Conservation (phyloP, 2,113 vertebrate species). For the Anoura caudifer region DNA sequence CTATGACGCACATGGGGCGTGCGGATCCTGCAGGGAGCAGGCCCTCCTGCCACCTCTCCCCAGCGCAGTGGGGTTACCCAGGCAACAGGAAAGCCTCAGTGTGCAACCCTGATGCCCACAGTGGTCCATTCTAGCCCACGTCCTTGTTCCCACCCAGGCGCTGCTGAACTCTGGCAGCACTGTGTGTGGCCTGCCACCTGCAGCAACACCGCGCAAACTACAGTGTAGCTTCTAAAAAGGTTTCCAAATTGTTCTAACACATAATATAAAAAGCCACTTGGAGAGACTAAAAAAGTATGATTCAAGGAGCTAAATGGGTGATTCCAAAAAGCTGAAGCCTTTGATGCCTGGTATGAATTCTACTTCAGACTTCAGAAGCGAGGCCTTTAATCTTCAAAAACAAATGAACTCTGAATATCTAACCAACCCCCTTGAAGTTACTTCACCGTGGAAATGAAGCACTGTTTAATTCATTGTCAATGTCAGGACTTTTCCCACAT, state of each 20-base stretch:
- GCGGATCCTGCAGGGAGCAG: background rate
- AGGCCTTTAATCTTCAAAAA: background rate
- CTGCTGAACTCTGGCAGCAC: no score
- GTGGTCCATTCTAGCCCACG: accelerated
- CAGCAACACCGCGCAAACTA: background rate
- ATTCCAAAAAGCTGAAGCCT: background rate
- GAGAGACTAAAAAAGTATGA: background rate
- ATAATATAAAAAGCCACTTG: background rate
- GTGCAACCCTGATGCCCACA: no score
- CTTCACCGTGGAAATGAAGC: background rate
- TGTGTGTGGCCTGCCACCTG: no score
- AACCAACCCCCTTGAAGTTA: background rate
- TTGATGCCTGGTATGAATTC: background rate
- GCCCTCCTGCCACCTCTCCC: background rate
- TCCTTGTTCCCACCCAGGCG: accelerated
- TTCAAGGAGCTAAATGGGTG: background rate
- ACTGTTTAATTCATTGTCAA: background rate
- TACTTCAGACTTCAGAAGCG: background rate
- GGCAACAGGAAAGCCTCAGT: background rate
- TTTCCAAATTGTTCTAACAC: background rate
- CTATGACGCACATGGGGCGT: accelerated
- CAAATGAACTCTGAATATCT: background rate
- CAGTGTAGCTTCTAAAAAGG: background rate
- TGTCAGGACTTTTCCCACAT: background rate
- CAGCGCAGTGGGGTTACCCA: accelerated